Evolutionary conservation across 2,888 invertebrate species (phyloP).

Genomic region (Taphrorychus bicolor): DNA sequence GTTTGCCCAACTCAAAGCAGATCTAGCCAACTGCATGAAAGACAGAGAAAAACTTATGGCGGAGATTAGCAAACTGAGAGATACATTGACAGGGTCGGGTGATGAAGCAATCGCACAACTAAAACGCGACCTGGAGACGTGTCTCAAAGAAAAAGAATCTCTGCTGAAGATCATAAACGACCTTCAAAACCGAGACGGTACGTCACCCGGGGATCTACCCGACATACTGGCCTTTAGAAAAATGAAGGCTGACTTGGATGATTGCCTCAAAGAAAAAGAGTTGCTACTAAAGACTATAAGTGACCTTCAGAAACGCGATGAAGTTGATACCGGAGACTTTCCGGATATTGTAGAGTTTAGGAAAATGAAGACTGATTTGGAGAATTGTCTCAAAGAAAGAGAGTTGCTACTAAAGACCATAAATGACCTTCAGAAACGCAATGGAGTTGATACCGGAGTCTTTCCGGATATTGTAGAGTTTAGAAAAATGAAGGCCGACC

Average conservation of each 20-base stretch:
- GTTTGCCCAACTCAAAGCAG: constrained; percentile 19
- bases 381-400: constrained; percentile 24
- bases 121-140: constrained; percentile 10
- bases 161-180: constrained; percentile 5
- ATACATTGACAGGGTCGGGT: neutral
- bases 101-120: constrained; percentile 18
- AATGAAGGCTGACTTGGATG: neutral
- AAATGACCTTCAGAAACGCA: constrained; percentile 19
- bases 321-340: too few species aligned
- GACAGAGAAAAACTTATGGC: constrained; percentile 28
- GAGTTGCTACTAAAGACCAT: constrained; percentile 4
- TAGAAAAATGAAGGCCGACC: neutral
- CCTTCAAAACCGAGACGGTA: neutral
- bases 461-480: too few species aligned
- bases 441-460: too few species aligned
- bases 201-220: too few species aligned
- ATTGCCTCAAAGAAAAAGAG: constrained; percentile 16
- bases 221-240: neutral
- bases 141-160: constrained; percentile 11
- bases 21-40: constrained; percentile 31
- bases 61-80: constrained; percentile 17
- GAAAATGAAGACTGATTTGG: constrained; percentile 27
- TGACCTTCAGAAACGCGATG: constrained; percentile 4
- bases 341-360: too few species aligned
- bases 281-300: constrained; percentile 11